phyloP scores from a whole-genome alignment of 2,797 vertebrate genomes.

The Falco novaeseelandiae region DNA sequence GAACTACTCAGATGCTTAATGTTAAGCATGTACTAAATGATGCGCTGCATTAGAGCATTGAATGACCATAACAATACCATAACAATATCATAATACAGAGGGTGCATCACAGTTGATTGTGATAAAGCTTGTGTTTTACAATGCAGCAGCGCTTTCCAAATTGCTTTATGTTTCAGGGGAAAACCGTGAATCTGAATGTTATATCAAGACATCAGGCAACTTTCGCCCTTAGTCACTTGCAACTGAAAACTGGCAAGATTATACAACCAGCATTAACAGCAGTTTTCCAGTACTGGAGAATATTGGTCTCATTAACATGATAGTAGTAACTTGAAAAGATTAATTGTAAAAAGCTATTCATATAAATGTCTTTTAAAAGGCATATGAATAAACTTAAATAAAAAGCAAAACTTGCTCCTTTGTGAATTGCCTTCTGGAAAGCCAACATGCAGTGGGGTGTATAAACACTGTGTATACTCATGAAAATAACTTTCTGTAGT shows the following conservation, averaged over 20 bases:
- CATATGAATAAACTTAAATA: not conserved
- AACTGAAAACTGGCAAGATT: not conserved
- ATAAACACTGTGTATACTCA: not conserved
- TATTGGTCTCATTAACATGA: not conserved
- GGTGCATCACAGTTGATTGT: not conserved
- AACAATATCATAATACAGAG: not conserved
- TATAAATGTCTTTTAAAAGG: not conserved
- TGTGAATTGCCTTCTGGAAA: not conserved
- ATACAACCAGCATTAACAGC: not conserved
- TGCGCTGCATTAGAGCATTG: not conserved
- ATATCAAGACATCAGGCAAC: not conserved
- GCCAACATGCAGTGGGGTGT: not conserved
- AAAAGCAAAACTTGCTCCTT: not conserved
- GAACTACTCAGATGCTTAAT: not conserved
- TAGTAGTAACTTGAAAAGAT: not conserved
- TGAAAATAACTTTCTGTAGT: not conserved
- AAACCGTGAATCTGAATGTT: not conserved
- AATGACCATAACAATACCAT: not conserved
- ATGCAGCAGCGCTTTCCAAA: not conserved
- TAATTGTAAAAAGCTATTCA: not conserved
- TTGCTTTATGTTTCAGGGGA: not conserved
- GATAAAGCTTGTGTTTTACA: not conserved
- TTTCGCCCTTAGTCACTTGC: not conserved
- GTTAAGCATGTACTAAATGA: fast-evolving
- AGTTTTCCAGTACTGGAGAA: not conserved